Conservation (phyloP, 2,797 vertebrate species). For the Cichlasoma orientale region DNA sequence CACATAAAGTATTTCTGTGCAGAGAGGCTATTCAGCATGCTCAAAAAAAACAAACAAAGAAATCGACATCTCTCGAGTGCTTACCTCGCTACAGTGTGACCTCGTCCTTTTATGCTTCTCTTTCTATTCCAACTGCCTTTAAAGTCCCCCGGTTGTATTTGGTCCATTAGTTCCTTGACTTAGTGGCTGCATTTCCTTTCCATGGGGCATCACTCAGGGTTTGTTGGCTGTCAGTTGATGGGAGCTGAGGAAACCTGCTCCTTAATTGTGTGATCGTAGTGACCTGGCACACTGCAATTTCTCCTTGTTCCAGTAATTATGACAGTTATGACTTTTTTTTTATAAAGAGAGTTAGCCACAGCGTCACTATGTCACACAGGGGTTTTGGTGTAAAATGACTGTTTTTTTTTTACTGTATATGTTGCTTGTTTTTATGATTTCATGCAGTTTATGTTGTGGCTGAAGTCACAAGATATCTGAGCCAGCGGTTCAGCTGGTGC, state of each 20-base stretch:
- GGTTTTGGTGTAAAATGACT: neutral
- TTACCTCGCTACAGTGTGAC: constrained; percentile 8
- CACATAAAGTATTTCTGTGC: constrained; percentile 3
- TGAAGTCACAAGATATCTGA: neutral
- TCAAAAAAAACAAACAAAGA: constrained; percentile 1
- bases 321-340: neutral
- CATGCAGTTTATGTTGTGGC: neutral
- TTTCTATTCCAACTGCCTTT: neutral
- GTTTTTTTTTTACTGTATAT: neutral
- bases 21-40: constrained; percentile 27
- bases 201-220: constrained; percentile 33
- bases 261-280: neutral
- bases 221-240: constrained; percentile 30
- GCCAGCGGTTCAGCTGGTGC: neutral
- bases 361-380: neutral
- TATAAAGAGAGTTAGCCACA: neutral
- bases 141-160: constrained; percentile 28
- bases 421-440: neutral
- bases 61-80: constrained; percentile 13
- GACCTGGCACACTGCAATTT: neutral
- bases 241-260: neutral
- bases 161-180: constrained; percentile 41
- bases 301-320: neutral
- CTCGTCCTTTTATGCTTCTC: constrained; percentile 16
- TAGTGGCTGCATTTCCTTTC: constrained; percentile 27